phyloP scores from a whole-genome alignment of 2,797 vertebrate genomes.

The Babyrousa celebensis region DNA sequence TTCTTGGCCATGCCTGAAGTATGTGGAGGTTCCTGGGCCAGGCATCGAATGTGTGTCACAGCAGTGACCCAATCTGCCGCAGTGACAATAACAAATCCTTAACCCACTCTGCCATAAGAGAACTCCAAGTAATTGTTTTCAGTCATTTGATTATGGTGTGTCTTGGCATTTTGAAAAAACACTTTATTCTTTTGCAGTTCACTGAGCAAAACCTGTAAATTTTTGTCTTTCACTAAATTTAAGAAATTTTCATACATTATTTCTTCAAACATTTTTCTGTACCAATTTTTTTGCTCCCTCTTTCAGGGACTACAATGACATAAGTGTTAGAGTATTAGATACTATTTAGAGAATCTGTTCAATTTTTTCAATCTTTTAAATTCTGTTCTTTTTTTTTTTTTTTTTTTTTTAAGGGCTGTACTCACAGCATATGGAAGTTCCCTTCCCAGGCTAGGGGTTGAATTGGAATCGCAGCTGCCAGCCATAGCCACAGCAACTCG shows the following conservation, averaged over 20 bases:
- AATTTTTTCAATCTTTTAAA: neutral
- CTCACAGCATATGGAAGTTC: too few species aligned
- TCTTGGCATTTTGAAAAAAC: neutral
- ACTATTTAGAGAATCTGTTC: neutral
- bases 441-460: too few species aligned
- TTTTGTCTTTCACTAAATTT: slow-evolving; percentile 34
- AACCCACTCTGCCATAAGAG: too few species aligned
- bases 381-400: too few species aligned
- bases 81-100: too few species aligned
- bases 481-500: too few species aligned
- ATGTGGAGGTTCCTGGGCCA: too few species aligned
- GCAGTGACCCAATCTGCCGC: too few species aligned
- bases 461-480: too few species aligned
- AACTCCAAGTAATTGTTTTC: neutral
- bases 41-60: too few species aligned
- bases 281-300: neutral
- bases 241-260: slow-evolving; percentile 11
- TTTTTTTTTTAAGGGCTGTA: too few species aligned
- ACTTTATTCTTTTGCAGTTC: slow-evolving; percentile 22
- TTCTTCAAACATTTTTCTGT: neutral
- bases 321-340: neutral
- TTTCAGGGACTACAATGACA: neutral
- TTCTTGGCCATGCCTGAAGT: too few species aligned
- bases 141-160: neutral
- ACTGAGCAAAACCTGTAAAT: neutral